Percentiles rank a stretch among this genome's conserved stretches.
Evolutionary conservation across 2,888 invertebrate genomes (phyloP).

Genomic region (Eubasilissa splendida): DNA sequence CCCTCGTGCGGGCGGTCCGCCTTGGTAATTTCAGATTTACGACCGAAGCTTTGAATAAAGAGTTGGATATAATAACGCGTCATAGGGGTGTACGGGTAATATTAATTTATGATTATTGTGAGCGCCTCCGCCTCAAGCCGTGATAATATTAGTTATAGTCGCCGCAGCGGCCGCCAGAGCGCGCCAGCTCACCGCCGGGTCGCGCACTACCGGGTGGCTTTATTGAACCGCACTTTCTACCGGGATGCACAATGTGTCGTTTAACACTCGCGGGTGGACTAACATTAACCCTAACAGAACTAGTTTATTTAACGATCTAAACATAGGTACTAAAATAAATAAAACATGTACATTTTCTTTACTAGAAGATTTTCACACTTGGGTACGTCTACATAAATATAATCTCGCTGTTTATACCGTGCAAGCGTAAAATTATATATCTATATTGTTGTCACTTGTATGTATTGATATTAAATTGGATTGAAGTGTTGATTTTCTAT

Average conservation of each 20-base stretch:
- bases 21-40: slow-evolving; percentile 49
- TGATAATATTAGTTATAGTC: slow-evolving; percentile 53
- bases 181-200: neutral
- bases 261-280: neutral
- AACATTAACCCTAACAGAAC: no score
- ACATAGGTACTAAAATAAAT: no score
- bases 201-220: slow-evolving; percentile 4
- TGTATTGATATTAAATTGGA: no score
- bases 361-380: no score
- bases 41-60: slow-evolving; percentile 50
- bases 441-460: no score
- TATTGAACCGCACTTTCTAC: neutral
- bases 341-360: no score
- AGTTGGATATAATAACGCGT: slow-evolving; percentile 55
- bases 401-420: no score
- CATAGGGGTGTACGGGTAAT: slow-evolving; percentile 52
- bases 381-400: no score
- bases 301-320: no score
- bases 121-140: slow-evolving; percentile 43
- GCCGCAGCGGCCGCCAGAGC: neutral
- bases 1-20: slow-evolving; percentile 25
- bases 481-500: no score
- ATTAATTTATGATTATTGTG: slow-evolving; percentile 57
- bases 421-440: no score
- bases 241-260: neutral